Evolutionary conservation across 2,113 vertebrate species (phyloP), one percentile per base, ranked within the genome.

Genomic region (Lasiurus cinereus): DNA sequence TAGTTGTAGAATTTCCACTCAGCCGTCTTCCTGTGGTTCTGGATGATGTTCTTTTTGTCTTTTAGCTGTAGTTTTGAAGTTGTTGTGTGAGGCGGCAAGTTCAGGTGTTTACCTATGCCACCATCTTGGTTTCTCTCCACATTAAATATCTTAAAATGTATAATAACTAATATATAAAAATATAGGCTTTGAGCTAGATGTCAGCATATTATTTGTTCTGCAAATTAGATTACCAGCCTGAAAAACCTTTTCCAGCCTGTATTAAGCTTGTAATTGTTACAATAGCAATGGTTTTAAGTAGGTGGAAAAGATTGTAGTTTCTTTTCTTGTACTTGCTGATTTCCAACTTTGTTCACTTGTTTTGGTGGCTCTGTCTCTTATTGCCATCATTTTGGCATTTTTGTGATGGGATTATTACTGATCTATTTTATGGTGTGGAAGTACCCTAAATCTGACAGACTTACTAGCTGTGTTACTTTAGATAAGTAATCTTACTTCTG

Each of bases 201-300:
- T 29, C 18, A 95, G 33, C 13, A 80, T 80, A 82, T 96, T 82
- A 62, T 62, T 79, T 93, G 46, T 48, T 78, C 24, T 93, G 72
- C 77, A 93, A 50, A 73, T 79, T 91, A 59, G 27, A 80, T 54
- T 88, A 67, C 11, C 27, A 88, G 22, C n/a, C 43, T 84, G 62
- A 59, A 88, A 67, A 50, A 70, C 31, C n/a, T n/a, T 86, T 11
- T 59, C 22, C 29, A 66, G 31, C 14, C 31, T 46, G 87, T 74
- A 43, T 90, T 4, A 72, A 39, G 21, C n/a, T 69, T 90, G 10
- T 59, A 46, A 36, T 66, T 88, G 43, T 95, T 93, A 52, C 54
- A 43, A 64, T 74, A 74, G 56, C 50, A 56, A 15, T 89, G 27
- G 12, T 83, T 93, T 95, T 64, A 50, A 87, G 69, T 50, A 50